A percentile compares a stretch with the other conserved stretches of the same genome.
Evolutionary conservation across 2,113 vertebrate species (phyloP).

Genomic region (Coreoperca whiteheadi): DNA sequence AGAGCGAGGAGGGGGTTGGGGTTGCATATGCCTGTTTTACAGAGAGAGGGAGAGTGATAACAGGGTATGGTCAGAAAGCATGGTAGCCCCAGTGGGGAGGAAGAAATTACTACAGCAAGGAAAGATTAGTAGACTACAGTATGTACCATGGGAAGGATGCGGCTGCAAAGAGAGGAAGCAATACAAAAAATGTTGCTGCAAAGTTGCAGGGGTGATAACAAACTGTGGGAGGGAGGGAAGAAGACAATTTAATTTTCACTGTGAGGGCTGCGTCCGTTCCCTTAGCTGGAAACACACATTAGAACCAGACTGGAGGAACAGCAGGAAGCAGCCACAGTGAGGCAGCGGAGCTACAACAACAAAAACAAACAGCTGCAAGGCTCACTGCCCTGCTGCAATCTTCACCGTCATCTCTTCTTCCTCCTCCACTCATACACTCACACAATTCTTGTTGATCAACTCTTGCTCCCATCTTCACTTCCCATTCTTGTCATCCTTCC

Average conservation of each 20-base stretch:
- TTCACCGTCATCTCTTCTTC: slow-evolving; percentile 23
- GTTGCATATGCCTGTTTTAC: slow-evolving; percentile 16
- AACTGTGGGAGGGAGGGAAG: slow-evolving; percentile 19
- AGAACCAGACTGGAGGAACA: slow-evolving; percentile 19
- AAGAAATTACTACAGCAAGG: slow-evolving; percentile 4
- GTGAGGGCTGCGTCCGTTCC: not conserved
- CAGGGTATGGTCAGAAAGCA: slow-evolving; percentile 32
- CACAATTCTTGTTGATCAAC: slow-evolving; percentile 8
- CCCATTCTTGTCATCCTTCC: not conserved
- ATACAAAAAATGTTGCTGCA: not conserved
- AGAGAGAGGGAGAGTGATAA: slow-evolving; percentile 32
- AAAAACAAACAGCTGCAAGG: slow-evolving; percentile 18
- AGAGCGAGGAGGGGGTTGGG: slow-evolving; percentile 11
- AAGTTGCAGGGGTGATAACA: slow-evolving; percentile 17
- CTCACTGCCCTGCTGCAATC: slow-evolving; percentile 21
- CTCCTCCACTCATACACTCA: slow-evolving; percentile 12
- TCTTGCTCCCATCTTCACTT: slow-evolving; percentile 11
- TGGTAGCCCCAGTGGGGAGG: slow-evolving; percentile 14
- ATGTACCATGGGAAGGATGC: slow-evolving; percentile 1
- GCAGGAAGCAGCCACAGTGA: slow-evolving; percentile 16
- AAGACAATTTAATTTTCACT: slow-evolving; percentile 41
- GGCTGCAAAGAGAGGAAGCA: not conserved
- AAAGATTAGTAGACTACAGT: not conserved
- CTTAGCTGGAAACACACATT: slow-evolving; percentile 41
- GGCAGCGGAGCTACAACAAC: slow-evolving; percentile 10